phyloP scores from a whole-genome alignment of 2,888 invertebrate species.

The Drosophila melanocephala region DNA sequence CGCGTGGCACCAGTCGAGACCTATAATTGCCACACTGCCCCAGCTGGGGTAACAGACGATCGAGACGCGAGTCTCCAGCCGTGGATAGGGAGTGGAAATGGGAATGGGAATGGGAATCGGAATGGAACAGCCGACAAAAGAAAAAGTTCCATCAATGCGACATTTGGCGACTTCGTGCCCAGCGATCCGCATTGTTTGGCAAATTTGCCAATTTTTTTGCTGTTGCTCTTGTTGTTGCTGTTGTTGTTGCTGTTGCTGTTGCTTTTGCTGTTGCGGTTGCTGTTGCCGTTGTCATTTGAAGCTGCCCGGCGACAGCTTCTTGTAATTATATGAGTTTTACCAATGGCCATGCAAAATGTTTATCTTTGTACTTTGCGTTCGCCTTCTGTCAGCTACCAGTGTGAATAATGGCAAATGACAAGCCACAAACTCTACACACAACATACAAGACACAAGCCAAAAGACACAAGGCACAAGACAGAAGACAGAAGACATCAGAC shows the following conservation, averaged over 20 bases:
- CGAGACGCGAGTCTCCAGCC: neutral
- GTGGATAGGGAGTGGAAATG: neutral
- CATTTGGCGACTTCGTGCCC: constrained; percentile 71
- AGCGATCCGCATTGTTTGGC: constrained; percentile 79
- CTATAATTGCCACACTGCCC: constrained; percentile 66
- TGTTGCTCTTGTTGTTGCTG: constrained; percentile 3
- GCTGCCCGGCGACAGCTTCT: constrained; percentile 58
- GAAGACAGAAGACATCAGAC: neutral
- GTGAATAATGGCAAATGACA: constrained; percentile 63
- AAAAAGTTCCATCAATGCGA: constrained; percentile 64
- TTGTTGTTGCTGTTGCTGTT: constrained; percentile 4
- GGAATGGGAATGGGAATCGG: neutral
- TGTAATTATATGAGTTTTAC: constrained; percentile 66
- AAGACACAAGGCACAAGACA: neutral
- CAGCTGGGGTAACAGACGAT: neutral
- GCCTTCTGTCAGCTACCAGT: constrained; percentile 40
- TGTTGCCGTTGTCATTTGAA: constrained; percentile 20
- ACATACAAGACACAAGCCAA: constrained; percentile 2
- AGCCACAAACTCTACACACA: constrained; percentile 31
- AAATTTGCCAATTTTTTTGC: constrained; percentile 60
- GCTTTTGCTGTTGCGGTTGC: constrained; percentile 4
- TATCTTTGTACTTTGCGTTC: constrained; percentile 61
- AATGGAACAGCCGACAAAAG: constrained; percentile 43
- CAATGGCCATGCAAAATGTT: constrained; percentile 65
- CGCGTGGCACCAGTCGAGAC: constrained; percentile 73